Percentiles rank a stretch among this genome's conserved stretches.
Evolutionary conservation across 2,888 invertebrate species (phyloP).

Genomic region (Drosophila recens): DNA sequence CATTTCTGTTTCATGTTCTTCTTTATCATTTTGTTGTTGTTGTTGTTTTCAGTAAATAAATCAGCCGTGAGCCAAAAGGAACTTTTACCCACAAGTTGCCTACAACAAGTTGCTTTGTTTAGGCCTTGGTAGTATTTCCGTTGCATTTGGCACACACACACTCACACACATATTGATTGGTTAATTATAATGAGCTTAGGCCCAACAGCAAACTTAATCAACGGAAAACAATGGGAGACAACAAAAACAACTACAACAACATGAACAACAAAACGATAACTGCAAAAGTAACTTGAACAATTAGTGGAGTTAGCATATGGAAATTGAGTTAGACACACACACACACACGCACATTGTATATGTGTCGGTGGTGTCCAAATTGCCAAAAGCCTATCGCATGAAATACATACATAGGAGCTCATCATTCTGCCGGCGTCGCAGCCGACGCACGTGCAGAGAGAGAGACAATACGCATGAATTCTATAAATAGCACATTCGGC

Average conservation of each 20-base stretch:
- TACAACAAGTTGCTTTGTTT: slow-evolving; percentile 36
- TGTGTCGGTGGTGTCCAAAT: neutral
- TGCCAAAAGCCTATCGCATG: too few relatives aligned
- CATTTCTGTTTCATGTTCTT: neutral
- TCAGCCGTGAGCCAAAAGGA: slow-evolving; percentile 71
- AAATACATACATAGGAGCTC: too few relatives aligned
- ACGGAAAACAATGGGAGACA: slow-evolving; percentile 3
- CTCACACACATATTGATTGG: slow-evolving; percentile 58
- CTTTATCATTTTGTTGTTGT: slow-evolving; percentile 27
- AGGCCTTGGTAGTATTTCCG: slow-evolving; percentile 43
- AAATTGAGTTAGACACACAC: slow-evolving; percentile 33
- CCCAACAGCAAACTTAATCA: slow-evolving; percentile 40
- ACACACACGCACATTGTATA: neutral
- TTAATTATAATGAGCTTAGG: slow-evolving; percentile 73
- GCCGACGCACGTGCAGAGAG: too few relatives aligned
- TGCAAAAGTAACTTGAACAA: slow-evolving; percentile 28
- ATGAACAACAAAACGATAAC: neutral
- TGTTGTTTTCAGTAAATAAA: slow-evolving; percentile 72
- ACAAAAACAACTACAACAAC: neutral
- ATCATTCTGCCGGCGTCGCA: too few relatives aligned
- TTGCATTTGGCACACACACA: slow-evolving; percentile 38
- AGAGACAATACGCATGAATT: too few relatives aligned
- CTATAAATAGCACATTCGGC: too few relatives aligned
- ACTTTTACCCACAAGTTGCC: slow-evolving; percentile 66
- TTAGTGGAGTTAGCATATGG: slow-evolving; percentile 48